Base-by-base conservation (phyloP, 2,797 vertebrate genomes). In the Anisognathus igniventris region DNA sequence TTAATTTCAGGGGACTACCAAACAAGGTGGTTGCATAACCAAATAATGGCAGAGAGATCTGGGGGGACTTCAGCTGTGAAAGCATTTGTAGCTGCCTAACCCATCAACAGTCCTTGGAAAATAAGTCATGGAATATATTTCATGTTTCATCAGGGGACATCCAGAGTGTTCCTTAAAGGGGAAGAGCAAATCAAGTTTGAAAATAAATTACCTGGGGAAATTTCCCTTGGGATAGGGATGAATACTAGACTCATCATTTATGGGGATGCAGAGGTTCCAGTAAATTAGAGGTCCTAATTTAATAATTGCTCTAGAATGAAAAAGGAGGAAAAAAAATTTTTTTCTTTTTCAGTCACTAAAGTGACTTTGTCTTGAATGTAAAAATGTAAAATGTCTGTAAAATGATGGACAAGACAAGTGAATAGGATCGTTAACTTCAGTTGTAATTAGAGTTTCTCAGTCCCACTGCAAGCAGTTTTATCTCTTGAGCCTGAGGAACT, bases 1-100 rank as follows among this genome's bases (percentile, higher is more conserved):
- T 74, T 93, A 56, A 83, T 91, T 95, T 93, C 75, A 75, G 44
- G 64, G 67, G 25, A 71, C 54, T 66, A 51, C 45, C 72, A 83
- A 94, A 47, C 33, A 88, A 86, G 62, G 89, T 51, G 58, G 67
- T 90, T 12, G 8, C 57, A 73, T 54, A 88, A 45, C 30, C 83
- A 86, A 92, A 78, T 35, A 73, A 39, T 13, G 84, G 53, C 33
- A 78, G 67, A 70, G 82, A 86, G 18, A 60, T 77, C 37, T 48
- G 28, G 12, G 16, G 22, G 64, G 14, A 33, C 10, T 54, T 93
- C 47, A 35, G 13, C 15, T 71, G n/a, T 25, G 22, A 77, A 82
- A 87, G 40, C 6, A 12, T 37, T 70, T 71, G 25, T 40, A 80
- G 35, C 23, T 73, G 23, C 39, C 28, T 44, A 25, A 35, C 2